Evolutionary conservation across 2,113 vertebrate species (phyloP), one percentile per base, ranked within the genome.

Genomic region (Rhizomys pruinosus): DNA sequence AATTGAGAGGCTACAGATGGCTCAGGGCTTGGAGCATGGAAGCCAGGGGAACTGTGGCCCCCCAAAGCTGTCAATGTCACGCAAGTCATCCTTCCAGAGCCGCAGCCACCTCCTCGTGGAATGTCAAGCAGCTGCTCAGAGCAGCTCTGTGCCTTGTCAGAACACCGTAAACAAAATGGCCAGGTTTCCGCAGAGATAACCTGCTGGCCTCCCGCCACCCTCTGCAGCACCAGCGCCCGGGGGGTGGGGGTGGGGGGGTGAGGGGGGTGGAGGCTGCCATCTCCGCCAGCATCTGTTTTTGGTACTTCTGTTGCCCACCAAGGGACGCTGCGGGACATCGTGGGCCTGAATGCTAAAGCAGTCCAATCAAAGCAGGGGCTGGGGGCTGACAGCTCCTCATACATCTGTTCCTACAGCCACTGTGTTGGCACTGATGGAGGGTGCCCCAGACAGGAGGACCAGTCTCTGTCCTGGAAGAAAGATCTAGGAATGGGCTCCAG

Each of bases 1-100:
- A 95, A 57, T 59, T 52, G 64, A 95, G 92, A 92, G 87, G 85
- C 72, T 96, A 55, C 96, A 97, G 97, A 95, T 97, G 96, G 97
- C 92, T 87, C 0, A 13, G 84, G 96, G 92, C 96, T 95, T 87
- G 66, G 93, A 97, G 94, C 68, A 27, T 25, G 0, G 72, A 93
- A 96, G 91, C 88, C 86, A 72, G 82, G 94, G 96, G 94, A 94
- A 73, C 25, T 0, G 84, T 29, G 3, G 89, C 96, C 95, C n/a
- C 95, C 8, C 17, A 87, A 95, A 94, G 93, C 96, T 97, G 96
- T 96, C 95, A 72, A 19, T 95, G 93, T 95, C 95, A 97, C 94
- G 84, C 74, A 94, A 93, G 95, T 94, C 96, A 91, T 79, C 94
- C 95, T 97, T 84, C 72, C 92, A 72, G 86, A 72, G 86, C 96